Conservation (phyloP, 2,797 vertebrate genomes). For the Hemitrygon akajei region DNA sequence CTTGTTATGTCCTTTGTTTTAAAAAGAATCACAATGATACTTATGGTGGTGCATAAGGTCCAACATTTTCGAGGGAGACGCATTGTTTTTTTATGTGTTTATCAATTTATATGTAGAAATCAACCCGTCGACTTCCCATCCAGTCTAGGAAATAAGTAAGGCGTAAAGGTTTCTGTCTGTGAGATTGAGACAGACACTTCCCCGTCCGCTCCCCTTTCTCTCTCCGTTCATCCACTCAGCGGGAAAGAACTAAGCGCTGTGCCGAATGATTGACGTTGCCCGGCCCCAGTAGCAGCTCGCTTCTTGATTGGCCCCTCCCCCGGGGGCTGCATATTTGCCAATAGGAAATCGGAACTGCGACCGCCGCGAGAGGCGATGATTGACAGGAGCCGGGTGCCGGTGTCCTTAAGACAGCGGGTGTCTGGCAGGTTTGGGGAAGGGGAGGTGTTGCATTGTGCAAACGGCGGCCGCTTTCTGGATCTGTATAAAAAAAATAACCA, state of each 20-base stretch:
- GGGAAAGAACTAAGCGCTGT: not conserved
- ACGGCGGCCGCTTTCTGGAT: not conserved
- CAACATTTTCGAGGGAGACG: conserved; percentile 72
- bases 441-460: not conserved
- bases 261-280: not conserved
- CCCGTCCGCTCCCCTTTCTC: not conserved
- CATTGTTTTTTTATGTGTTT: conserved; percentile 53
- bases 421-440: not conserved
- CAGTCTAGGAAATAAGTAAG: conserved; percentile 25
- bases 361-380: not conserved
- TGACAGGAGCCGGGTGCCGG: not conserved
- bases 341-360: not conserved
- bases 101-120: conserved; percentile 45
- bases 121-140: not conserved
- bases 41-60: conserved; percentile 77
- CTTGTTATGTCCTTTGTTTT: conserved; percentile 76
- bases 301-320: not conserved
- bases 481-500: not conserved
- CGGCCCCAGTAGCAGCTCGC: not conserved
- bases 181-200: not conserved
- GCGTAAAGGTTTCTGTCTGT: not conserved
- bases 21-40: conserved; percentile 76
- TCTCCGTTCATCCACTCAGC: not conserved
- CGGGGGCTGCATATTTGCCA: not conserved
- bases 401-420: not conserved